phyloP scores from a whole-genome alignment of 2,888 invertebrate species.

The Sussaba pulchella region DNA sequence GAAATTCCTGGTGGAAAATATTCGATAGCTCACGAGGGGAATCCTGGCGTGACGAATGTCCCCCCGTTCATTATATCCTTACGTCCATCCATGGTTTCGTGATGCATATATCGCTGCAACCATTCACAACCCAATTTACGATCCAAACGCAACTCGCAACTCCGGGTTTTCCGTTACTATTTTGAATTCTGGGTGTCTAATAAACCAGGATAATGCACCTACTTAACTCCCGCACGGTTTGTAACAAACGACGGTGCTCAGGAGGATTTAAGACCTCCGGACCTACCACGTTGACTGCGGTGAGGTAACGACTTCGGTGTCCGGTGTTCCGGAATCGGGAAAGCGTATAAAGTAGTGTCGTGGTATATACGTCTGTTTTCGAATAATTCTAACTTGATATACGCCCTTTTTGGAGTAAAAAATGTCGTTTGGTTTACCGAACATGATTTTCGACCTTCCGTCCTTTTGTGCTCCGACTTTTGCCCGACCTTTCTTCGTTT shows the following conservation, averaged over 20 bases:
- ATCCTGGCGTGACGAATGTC: constrained; percentile 64
- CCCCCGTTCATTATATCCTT: constrained; percentile 54
- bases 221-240: constrained; percentile 48
- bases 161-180: constrained; percentile 44
- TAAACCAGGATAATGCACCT: constrained; percentile 62
- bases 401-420: too few relatives aligned
- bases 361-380: too few relatives aligned
- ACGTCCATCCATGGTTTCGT: neutral
- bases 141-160: constrained; percentile 45
- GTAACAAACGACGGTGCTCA: constrained; percentile 31
- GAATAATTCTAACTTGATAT: too few relatives aligned
- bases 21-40: constrained; percentile 43
- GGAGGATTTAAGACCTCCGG: constrained; percentile 28
- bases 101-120: neutral
- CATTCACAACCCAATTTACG: constrained; percentile 21
- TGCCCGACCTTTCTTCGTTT: too few relatives aligned
- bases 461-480: too few relatives aligned
- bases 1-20: constrained; percentile 40
- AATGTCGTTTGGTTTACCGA: too few relatives aligned
- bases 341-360: too few relatives aligned
- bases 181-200: constrained; percentile 40
- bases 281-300: constrained; percentile 7
- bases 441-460: too few relatives aligned
- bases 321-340: constrained; percentile 4
- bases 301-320: neutral